These are phyloP conservation scores for Formicarius rufipectus DNA, from an alignment of 2,113 vertebrate genomes.

Conservation along the genomic window DNA sequence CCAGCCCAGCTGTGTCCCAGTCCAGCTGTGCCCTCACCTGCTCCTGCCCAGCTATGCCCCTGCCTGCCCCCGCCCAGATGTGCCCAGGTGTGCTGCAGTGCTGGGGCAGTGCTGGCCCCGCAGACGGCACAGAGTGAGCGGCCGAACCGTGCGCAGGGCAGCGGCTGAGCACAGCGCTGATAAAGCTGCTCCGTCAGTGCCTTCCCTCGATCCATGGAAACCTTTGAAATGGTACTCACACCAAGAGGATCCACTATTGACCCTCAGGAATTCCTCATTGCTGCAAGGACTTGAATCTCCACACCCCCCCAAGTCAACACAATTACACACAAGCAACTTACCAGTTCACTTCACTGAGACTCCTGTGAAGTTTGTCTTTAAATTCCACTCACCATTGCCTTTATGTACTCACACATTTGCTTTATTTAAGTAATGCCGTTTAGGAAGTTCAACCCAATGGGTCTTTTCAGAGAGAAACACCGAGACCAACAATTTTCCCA, in stretches of 20 bases:
- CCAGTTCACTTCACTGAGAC: neutral
- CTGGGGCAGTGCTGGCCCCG: no score
- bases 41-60: no score
- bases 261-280: neutral
- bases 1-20: no score
- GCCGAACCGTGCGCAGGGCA: no score
- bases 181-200: no score
- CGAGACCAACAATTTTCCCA: neutral
- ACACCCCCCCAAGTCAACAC: neutral
- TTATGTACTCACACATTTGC: neutral
- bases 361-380: neutral
- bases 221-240: no score
- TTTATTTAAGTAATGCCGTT: neutral
- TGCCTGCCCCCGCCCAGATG: no score
- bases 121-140: no score
- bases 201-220: no score
- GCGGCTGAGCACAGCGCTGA: no score
- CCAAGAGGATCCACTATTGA: neutral
- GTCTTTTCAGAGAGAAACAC: neutral
- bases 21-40: no score
- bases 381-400: neutral
- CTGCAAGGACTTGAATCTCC: neutral
- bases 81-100: no score
- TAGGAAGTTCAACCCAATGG: neutral
- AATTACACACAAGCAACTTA: neutral